Evolutionary conservation across 2,113 vertebrate species (phyloP), one percentile per base, ranked within the genome.

Genomic region (Alexandromys fortis): DNA sequence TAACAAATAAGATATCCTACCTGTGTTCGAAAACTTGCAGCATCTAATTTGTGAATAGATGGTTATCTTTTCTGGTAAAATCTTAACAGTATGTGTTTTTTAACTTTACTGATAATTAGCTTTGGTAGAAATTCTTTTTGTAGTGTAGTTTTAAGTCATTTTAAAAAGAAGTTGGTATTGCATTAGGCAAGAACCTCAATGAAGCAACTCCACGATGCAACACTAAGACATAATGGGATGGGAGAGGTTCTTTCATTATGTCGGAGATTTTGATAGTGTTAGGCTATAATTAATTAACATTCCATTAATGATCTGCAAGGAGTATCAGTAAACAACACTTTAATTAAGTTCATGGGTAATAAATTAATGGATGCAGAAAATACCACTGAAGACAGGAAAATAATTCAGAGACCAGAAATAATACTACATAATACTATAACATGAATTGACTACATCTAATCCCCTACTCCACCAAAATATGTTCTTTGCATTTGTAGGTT

Each of bases 301-400:
- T 92, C 97, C 88, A 81, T 89, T 91, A 96, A 91, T 86, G 83
- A 85, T 52, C 87, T 97, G 17, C 30, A 94, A 97, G 83, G 73
- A 95, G 30, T 94, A 90, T 90, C 94, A 88, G 30, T 98, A 97
- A 96, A 96, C 38, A 92, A 24, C 55, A 0, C 5, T 68, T 97
- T 92, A 86, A 95, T 96, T 97, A 91, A 97, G 91, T 97, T 96
- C 49, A 78, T 61, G 78, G 90, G 5, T 86, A 92, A 96, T 24
- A 67, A 97, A 96, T 96, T 89, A 65, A 91, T 96, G 75, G 86
- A 30, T 97, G 67, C 65, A 81, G 63, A 79, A 97, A 82, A 76
- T 94, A 73, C 49, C 92, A 95, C 45, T 88, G 72, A 92, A 96
- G 92, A 86, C 42, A 95, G 58, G 65, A 89, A 97, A 96, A 95